phyloP scores from a whole-genome alignment of 2,888 invertebrate genomes.

The Schrankia costaestrigalis region DNA sequence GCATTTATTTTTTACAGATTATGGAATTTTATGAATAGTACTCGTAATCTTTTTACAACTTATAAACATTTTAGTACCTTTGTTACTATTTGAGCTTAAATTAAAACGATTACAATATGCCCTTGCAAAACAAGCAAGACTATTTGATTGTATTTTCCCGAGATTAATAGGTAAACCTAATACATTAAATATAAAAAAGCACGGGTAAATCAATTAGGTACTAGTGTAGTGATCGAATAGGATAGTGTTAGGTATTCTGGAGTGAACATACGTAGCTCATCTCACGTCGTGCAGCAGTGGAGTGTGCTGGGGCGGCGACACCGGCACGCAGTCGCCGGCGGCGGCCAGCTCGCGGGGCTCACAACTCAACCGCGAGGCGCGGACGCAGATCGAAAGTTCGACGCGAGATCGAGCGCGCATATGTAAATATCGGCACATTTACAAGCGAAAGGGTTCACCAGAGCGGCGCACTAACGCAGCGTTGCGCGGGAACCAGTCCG shows the following conservation, averaged over 20 bases:
- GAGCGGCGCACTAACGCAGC: slow-evolving; percentile 79
- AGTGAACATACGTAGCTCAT: slow-evolving; percentile 73
- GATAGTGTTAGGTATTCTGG: slow-evolving; percentile 20
- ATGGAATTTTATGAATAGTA: too few species aligned
- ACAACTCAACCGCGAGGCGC: slow-evolving; percentile 55
- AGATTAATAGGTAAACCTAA: too few species aligned
- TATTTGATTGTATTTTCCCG: too few species aligned
- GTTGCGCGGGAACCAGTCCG: slow-evolving; percentile 83
- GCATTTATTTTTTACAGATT: too few species aligned
- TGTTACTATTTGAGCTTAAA: too few species aligned
- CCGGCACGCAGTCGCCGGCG: slow-evolving; percentile 39
- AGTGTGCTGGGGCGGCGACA: slow-evolving; percentile 61
- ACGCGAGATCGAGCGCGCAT: slow-evolving; percentile 77
- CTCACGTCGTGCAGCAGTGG: slow-evolving; percentile 65
- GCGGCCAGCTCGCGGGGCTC: slow-evolving; percentile 55
- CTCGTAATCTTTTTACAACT: too few species aligned
- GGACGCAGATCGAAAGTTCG: slow-evolving; percentile 79
- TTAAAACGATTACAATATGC: too few species aligned
- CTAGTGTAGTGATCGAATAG: too few species aligned
- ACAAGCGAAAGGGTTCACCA: slow-evolving; percentile 81
- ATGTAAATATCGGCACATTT: slow-evolving; percentile 81
- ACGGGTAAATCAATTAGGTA: too few species aligned
- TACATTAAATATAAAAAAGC: too few species aligned
- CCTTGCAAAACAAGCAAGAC: too few species aligned
- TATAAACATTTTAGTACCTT: too few species aligned